These are phyloP conservation scores for Phragmatobia fuliginosa DNA, from an alignment of 2,888 invertebrate genomes.

Conservation along the genomic window DNA sequence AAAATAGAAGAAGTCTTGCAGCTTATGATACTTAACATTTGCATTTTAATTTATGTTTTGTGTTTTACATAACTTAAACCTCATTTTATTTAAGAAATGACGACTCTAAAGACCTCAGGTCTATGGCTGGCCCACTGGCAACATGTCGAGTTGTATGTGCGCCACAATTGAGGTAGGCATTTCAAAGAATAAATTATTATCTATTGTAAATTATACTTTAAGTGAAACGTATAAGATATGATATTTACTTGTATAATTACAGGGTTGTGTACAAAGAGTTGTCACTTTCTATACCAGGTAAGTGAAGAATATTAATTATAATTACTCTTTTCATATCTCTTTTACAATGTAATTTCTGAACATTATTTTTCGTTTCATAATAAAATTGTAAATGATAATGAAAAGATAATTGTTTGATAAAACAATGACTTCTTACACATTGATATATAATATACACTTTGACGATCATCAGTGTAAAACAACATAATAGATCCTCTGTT, in stretches of 20 bases:
- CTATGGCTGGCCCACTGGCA: constrained; percentile 68
- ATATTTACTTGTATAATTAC: constrained; percentile 43
- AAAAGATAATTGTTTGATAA: neutral
- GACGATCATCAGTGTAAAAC: too few relatives aligned
- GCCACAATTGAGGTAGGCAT: constrained; percentile 71
- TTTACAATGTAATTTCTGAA: too few relatives aligned
- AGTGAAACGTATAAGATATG: neutral
- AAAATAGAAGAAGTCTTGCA: too few relatives aligned
- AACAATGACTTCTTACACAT: too few relatives aligned
- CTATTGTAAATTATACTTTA: neutral
- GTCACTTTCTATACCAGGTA: constrained; percentile 60
- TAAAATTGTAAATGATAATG: too few relatives aligned
- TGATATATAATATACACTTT: too few relatives aligned
- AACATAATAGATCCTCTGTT: too few relatives aligned
- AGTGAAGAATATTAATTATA: neutral
- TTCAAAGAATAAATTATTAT: neutral
- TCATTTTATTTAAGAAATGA: constrained; percentile 62
- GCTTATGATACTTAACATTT: too few relatives aligned
- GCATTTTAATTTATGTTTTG: too few relatives aligned
- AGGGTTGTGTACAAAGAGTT: constrained; percentile 74
- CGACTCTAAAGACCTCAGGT: constrained; percentile 64
- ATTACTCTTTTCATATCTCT: too few relatives aligned
- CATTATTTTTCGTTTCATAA: too few relatives aligned
- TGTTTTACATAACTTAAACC: neutral
- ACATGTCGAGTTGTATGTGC: constrained; percentile 75